These are phyloP conservation scores for Leguminivora glycinivorella DNA, from an alignment of 1,140 invertebrate species.

Conservation along the genomic window DNA sequence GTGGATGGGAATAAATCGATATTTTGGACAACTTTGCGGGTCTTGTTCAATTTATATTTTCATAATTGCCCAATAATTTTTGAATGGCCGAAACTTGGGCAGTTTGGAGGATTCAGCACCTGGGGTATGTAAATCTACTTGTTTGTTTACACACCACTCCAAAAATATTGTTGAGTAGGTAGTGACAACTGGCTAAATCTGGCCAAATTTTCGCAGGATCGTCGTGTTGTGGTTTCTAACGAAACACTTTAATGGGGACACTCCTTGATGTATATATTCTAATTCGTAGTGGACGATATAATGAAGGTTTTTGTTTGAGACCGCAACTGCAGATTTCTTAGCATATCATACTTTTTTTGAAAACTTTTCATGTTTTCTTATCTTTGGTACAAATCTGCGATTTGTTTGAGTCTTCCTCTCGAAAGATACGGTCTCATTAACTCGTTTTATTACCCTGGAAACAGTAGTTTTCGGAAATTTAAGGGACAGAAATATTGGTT, in stretches of 20 bases:
- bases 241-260: neutral
- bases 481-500: too few species aligned
- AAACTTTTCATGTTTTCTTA: too few species aligned
- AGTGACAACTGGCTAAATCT: neutral
- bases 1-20: neutral
- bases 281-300: neutral
- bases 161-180: neutral
- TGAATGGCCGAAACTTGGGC: too few species aligned
- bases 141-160: neutral
- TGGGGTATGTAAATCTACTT: neutral
- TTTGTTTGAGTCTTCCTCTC: too few species aligned
- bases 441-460: too few species aligned
- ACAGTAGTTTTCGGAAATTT: too few species aligned
- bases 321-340: too few species aligned
- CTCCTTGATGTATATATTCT: neutral
- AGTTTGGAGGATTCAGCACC: neutral
- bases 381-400: too few species aligned
- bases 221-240: neutral
- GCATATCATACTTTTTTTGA: too few species aligned
- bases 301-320: too few species aligned
- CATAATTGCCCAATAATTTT: neutral
- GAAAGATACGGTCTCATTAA: too few species aligned
- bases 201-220: neutral
- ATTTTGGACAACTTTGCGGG: neutral
- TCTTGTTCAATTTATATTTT: neutral